A percentile compares a stretch with the other conserved stretches of the same genome.
Evolutionary conservation across 2,113 vertebrate genomes (phyloP).

Genomic region (Carollia perspicillata): DNA sequence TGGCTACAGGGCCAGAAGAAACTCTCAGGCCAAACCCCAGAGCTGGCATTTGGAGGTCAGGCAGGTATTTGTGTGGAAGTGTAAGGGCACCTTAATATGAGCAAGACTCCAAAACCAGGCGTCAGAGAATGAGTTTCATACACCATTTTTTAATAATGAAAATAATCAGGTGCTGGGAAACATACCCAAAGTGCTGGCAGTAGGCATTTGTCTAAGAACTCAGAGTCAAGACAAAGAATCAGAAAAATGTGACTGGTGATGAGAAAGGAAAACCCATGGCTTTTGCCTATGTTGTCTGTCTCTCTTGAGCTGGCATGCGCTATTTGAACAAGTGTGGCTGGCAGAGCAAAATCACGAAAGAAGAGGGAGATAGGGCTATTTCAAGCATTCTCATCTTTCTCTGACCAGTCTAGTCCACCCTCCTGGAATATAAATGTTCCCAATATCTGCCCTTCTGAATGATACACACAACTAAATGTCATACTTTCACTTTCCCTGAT

Average conservation of each 20-base stretch:
- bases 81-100: not conserved
- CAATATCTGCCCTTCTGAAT: not conserved
- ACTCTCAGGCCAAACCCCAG: not conserved
- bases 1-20: not conserved
- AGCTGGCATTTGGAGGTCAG: not conserved
- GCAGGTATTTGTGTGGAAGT: not conserved
- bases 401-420: not conserved
- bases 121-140: not conserved
- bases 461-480: not conserved
- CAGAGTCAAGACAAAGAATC: not conserved
- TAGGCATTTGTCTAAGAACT: not conserved
- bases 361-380: too few relatives aligned
- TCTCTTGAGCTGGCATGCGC: not conserved
- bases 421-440: not conserved
- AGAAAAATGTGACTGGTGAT: not conserved
- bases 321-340: not conserved
- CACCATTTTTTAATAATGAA: not conserved
- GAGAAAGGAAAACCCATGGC: rapidly evolving
- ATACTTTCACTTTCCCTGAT: not conserved
- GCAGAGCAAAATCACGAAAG: not conserved
- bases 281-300: not conserved
- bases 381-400: not conserved
- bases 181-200: not conserved
- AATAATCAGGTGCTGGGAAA: not conserved
- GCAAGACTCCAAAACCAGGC: not conserved